These are phyloP conservation scores for Chionis minor DNA, from an alignment of 2,113 vertebrate genomes.

Conservation along the genomic window DNA sequence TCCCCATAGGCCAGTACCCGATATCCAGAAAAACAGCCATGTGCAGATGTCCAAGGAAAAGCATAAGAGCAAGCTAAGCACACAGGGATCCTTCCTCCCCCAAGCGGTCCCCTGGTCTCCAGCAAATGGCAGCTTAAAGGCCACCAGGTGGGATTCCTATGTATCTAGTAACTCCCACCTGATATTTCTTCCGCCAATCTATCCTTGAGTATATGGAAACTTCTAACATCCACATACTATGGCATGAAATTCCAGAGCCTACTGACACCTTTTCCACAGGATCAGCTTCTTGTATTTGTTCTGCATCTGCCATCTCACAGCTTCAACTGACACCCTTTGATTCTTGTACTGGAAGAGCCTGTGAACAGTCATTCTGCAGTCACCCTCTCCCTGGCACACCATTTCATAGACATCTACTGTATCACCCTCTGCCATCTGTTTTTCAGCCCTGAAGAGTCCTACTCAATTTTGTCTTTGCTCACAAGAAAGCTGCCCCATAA, in stretches of 20 bases:
- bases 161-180: not conserved
- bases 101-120: not conserved
- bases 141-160: not conserved
- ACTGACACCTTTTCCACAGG: not conserved
- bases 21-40: not conserved
- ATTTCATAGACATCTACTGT: not conserved
- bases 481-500: not conserved
- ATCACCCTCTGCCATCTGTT: conserved; percentile 5
- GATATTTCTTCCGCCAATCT: not conserved
- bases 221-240: not conserved
- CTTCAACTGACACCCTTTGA: not conserved
- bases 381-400: not conserved
- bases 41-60: not conserved
- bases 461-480: conserved; percentile 3
- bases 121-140: not conserved
- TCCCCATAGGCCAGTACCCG: not conserved
- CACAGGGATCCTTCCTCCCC: not conserved
- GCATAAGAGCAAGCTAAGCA: not conserved
- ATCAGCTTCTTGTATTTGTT: not conserved
- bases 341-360: not conserved
- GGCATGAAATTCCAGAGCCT: not conserved
- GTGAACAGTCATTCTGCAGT: not conserved
- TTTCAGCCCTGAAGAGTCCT: not conserved
- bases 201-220: not conserved
- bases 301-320: not conserved